Evolutionary conservation across 2,797 vertebrate species (phyloP), one percentile per base, ranked within the genome.

Genomic region (Sebastes steindachneri): DNA sequence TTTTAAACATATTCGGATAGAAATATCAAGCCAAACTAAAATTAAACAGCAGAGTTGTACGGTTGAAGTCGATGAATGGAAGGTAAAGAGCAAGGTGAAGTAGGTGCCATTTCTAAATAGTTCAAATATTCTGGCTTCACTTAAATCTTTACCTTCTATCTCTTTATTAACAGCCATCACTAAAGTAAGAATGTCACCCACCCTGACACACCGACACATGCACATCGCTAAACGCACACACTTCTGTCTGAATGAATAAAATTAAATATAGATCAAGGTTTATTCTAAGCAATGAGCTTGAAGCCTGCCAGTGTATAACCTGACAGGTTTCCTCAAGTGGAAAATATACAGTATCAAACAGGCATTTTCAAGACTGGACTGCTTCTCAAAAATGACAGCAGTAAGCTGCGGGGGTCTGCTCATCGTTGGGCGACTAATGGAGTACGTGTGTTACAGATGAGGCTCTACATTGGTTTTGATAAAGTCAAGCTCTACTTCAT

Each of bases 401-500:
- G 25, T 37, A 26, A 25, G 17, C 54, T 80, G 48, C 48, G 59
- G 28, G 45, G 28, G 4, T 63, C n/a, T 48, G 53, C 48, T 74
- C 64, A 55, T 25, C 53, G 70, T 60, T 41, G 33, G 33, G 48
- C 3, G 2, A 57, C 67, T 84, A 81, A 83, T 84, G 55, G 51
- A 53, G 64, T 29, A 29, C 12, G 19, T 51, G 25, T 59, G 69
- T 83, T 75, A 58, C 55, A 73, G 77, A 90, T 74, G 80, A 89
- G 71, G 21, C 57, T 65, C 37, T 60, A 33, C 48, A 85, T 62
- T 84, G 69, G 73, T 83, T 90, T 82, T 84, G 83, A 86, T 86
- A n/a, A 79, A 79, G 87, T 90, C 87, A 84, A 87, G 84, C 86
- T 90, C 84, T 86, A 83, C 67, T 91, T 90, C 78, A 81, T 80